Base-by-base conservation (phyloP, 1,140 invertebrate genomes). In the Drosophila tani region DNA sequence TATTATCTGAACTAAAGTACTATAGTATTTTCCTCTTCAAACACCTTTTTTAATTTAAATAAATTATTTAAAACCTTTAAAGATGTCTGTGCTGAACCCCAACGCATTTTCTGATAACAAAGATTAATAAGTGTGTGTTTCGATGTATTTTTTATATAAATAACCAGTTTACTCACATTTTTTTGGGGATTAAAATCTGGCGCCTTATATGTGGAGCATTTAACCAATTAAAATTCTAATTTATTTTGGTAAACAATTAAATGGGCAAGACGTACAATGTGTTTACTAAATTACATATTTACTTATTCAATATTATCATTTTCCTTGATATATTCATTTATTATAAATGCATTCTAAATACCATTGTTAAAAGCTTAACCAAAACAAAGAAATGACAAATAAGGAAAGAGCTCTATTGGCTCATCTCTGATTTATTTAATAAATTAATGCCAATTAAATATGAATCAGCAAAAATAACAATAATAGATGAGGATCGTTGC, bases 371-470 rank as follows among this genome's bases (percentile, higher is more conserved):
- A 27, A 32, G 55, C 43, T 29, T 9, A 32, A 11, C 1, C 11
- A 17, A 45, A 45, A 69, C 59, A 69, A 65, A 35, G 47, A 69
- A 43, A 53, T 15, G 4, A 1, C 14, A 8, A 65, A 67, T 49
- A 67, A 51, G 12, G n/a, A 53, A 45, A 38, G 29, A 19, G 6
- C 11, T 67, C 0, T 38, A 46, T n/a, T 17, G 27, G 29, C 5
- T 66, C 47, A 27, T 66, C 62, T 35, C 38, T 12, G 40, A 70
- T 53, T 40, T 46, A 51, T 65, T 43, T 70, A 27, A 53, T 21
- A 43, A 51, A 68, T 65, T 12, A 32, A 66, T 40, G 4, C 35
- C 21, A 68, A 68, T 64, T 50, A 17, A 15, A 35, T 45, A 38
- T 70, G 21, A 70, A 46, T 67, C 47, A 67, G 29, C n/a, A 27